Conservation (phyloP, 2,888 invertebrate genomes). For the Lysandra coridon region DNA sequence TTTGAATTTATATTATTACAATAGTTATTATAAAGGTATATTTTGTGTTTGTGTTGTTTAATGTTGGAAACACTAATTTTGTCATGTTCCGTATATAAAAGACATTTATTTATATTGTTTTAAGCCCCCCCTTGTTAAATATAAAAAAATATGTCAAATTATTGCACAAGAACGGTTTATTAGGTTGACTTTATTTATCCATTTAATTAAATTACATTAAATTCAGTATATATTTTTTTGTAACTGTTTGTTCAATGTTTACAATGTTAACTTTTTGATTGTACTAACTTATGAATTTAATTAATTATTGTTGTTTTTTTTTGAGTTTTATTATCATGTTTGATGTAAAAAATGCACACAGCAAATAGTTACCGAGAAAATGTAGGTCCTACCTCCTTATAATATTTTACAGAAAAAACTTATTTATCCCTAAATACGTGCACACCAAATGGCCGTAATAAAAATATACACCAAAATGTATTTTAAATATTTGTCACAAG, state of each 20-base stretch:
- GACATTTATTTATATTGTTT: not conserved
- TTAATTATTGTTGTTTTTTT: slow-evolving; percentile 13
- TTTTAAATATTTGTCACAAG: not conserved
- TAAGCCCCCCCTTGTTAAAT: not conserved
- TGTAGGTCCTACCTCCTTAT: not conserved
- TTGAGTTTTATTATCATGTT: slow-evolving; percentile 10
- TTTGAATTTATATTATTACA: not conserved
- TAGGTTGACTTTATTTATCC: not conserved
- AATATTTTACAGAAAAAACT: not conserved
- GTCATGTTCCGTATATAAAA: not conserved
- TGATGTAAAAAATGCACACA: slow-evolving; percentile 3
- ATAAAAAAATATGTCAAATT: not conserved
- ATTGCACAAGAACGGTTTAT: not conserved
- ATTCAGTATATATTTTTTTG: not conserved
- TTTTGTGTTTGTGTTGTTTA: slow-evolving; percentile 1
- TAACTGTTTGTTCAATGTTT: not conserved
- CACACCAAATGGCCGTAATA: not conserved
- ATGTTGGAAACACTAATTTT: not conserved
- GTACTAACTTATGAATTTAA: slow-evolving; percentile 16
- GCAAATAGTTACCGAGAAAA: not conserved
- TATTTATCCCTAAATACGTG: not conserved
- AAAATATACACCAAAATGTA: not conserved
- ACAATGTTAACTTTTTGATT: slow-evolving; percentile 10
- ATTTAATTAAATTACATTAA: not conserved
- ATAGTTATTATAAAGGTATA: not conserved